phyloP scores from a whole-genome alignment of 2,113 vertebrate species.

The Limanda limanda region DNA sequence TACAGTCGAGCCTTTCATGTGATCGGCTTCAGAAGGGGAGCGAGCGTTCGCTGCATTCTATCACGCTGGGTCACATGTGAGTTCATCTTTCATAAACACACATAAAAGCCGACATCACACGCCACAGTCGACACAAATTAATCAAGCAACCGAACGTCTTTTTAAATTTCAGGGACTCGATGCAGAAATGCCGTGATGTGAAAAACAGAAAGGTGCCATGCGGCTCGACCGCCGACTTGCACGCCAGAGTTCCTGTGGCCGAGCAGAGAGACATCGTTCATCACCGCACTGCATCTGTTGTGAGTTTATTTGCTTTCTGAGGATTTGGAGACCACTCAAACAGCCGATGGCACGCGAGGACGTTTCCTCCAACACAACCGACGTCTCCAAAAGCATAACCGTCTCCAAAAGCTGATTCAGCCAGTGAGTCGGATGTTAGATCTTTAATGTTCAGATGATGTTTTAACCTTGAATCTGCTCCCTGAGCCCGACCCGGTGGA shows the following conservation, averaged over 20 bases:
- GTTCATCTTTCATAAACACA: not conserved
- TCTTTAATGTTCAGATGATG: not conserved
- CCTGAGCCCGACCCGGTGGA: not conserved
- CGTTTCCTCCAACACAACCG: conserved; percentile 31
- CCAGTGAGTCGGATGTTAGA: not conserved
- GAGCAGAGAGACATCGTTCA: conserved; percentile 41
- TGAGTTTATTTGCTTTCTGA: conserved; percentile 64
- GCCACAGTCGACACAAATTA: not conserved
- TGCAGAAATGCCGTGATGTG: not conserved
- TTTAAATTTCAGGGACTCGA: not conserved
- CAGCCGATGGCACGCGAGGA: conserved; percentile 12
- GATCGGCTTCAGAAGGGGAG: not conserved
- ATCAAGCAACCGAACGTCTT: not conserved
- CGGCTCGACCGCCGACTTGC: not conserved
- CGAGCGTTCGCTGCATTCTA: not conserved
- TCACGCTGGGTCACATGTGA: not conserved
- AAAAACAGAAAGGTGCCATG: not conserved
- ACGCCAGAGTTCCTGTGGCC: conserved; percentile 18
- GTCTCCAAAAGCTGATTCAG: not conserved
- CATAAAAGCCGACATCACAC: too few species aligned
- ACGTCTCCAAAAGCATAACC: not conserved
- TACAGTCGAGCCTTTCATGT: not conserved
- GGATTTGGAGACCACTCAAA: conserved; percentile 37
- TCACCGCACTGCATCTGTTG: conserved; percentile 59
- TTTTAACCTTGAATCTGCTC: too few species aligned